Conservation (phyloP, 2,113 vertebrate genomes). For the Oxyura jamaicensis region DNA sequence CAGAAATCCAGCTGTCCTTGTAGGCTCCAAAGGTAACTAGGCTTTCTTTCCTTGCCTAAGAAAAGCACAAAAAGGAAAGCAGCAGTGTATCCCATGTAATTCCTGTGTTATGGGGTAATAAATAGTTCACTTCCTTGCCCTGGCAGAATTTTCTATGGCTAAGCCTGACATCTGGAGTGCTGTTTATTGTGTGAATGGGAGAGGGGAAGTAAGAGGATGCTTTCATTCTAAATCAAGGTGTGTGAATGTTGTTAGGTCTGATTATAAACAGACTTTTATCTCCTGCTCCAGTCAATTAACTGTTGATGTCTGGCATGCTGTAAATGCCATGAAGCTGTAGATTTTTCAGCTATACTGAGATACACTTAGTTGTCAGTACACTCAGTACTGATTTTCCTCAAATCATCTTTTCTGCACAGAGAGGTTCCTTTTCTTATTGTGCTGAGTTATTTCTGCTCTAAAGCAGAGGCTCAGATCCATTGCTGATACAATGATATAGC, state of each 20-base stretch:
- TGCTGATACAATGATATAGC: not conserved
- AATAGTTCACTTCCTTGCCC: not conserved
- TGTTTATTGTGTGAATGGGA: not conserved
- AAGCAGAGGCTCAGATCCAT: not conserved
- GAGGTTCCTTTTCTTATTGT: not conserved
- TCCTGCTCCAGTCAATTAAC: not conserved
- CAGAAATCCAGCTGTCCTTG: not conserved
- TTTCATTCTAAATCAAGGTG: conserved; percentile 23
- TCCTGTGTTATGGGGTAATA: not conserved
- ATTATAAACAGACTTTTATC: conserved; percentile 7
- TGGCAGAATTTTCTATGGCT: not conserved
- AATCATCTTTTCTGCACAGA: not conserved
- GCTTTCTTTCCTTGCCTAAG: not conserved
- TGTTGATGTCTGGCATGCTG: not conserved
- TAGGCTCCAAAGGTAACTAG: not conserved
- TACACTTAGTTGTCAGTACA: not conserved
- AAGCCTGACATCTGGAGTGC: not conserved
- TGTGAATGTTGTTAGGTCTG: not conserved
- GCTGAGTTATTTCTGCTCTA: not conserved
- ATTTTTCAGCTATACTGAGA: not conserved
- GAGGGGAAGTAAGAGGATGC: not conserved
- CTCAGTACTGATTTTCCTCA: not conserved
- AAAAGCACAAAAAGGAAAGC: not conserved
- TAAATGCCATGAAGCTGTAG: not conserved
- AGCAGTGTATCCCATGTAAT: not conserved